Evolutionary conservation across 2,113 vertebrate species (phyloP), one percentile per base, ranked within the genome.

Genomic region (Thunnus maccoyii): DNA sequence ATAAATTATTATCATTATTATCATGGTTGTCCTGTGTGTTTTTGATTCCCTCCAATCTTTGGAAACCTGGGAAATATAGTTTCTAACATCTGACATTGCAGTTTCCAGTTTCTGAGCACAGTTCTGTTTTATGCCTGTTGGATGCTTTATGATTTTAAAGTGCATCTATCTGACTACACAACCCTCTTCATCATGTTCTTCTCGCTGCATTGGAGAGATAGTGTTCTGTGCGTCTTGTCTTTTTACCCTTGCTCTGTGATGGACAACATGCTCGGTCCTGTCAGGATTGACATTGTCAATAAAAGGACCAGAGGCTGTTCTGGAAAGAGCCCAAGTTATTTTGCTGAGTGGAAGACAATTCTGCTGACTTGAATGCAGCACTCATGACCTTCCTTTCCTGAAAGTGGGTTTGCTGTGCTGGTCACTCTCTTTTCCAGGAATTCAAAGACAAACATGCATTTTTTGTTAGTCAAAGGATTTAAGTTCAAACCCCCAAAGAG

Each of bases 1-100:
- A 94, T 95, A 94, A 94, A 94, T 95, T 95, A 95, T 94, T 94
- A 88, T 92, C 69, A 84, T 88, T 87, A 86, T 71, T 46, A 66
- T 62, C 3, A 63, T 16, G 8, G 5, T 4, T 72, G 47, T 51
- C 22, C 60, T 36, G 18, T 60, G 32, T 84, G 44, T 79, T 71
- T 54, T 20, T 71, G 0, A 51, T 80, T 68, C 6, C 5, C 10
- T 65, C 17, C 63, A 3, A 41, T 50, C 1, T 27, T 70, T 65
- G 3, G 10, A 16, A 12, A 10, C 20, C 46, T 8, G 5, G 15
- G 55, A 17, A 10, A 64, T 27, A 30, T 25, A 3, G 15, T 61
- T 32, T 36, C 36, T 30, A 30, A 30, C 13, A 52, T 22, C 3
- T 62, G 18, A 60, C 61, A 60, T 32, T 30, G 16, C 27, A 20